Evolutionary conservation across 2,113 vertebrate genomes (phyloP).

Genomic region (Salminus brasiliensis): DNA sequence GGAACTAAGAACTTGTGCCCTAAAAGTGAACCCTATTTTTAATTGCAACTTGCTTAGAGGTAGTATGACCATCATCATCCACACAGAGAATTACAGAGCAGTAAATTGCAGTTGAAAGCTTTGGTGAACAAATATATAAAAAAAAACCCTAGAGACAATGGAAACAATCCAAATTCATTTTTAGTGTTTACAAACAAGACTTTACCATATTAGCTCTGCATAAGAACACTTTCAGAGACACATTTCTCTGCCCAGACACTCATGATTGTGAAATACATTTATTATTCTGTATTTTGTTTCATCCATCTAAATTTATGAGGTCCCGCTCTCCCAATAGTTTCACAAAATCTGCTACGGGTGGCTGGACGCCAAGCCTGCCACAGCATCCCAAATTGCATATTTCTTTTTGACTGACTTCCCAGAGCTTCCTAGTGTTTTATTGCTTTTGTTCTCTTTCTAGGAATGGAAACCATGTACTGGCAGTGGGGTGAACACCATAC

Average conservation of each 20-base stretch:
- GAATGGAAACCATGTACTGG: slow-evolving; percentile 32
- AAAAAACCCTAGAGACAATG: neutral
- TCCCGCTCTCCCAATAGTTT: slow-evolving; percentile 26
- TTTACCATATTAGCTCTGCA: neutral
- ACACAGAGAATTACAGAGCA: slow-evolving; percentile 14
- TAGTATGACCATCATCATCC: neutral
- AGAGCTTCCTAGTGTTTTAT: slow-evolving; percentile 45
- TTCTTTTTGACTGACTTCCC: slow-evolving; percentile 49
- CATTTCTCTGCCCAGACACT: neutral
- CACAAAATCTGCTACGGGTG: slow-evolving; percentile 26
- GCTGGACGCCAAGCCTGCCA: slow-evolving; percentile 31
- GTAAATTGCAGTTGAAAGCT: slow-evolving; percentile 28
- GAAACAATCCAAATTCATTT: slow-evolving; percentile 19
- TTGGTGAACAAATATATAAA: neutral
- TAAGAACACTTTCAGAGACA: neutral
- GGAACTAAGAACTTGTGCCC: slow-evolving; percentile 11
- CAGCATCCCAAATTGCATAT: slow-evolving; percentile 36
- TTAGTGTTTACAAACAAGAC: slow-evolving; percentile 3
- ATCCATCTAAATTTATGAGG: slow-evolving; percentile 28
- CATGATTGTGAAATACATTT: slow-evolving; percentile 29
- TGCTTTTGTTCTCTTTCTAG: slow-evolving; percentile 51
- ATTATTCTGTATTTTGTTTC: slow-evolving; percentile 33
- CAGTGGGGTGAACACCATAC: slow-evolving; percentile 4
- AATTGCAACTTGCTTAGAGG: neutral
- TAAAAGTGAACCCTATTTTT: slow-evolving; percentile 9